phyloP scores from a whole-genome alignment of 2,888 invertebrate genomes.

The Melolontha melolontha region DNA sequence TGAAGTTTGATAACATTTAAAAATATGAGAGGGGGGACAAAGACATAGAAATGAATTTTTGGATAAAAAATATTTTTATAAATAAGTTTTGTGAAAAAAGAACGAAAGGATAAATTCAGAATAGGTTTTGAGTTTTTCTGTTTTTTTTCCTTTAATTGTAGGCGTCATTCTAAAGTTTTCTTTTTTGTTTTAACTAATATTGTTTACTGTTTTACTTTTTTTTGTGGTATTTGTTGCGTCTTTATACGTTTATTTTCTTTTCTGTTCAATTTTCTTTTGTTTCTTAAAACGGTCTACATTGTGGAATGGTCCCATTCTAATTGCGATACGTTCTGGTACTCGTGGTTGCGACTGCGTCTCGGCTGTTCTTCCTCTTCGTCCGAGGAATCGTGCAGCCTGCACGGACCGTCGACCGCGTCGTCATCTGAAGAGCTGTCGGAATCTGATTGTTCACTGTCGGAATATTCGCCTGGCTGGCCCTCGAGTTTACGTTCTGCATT shows the following conservation, averaged over 20 bases:
- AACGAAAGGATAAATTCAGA: too few species aligned
- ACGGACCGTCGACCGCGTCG: slow-evolving; percentile 61
- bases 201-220: too few species aligned
- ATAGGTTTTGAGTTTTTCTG: too few species aligned
- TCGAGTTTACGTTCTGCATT: slow-evolving; percentile 62
- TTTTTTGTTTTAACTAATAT: too few species aligned
- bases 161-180: background rate
- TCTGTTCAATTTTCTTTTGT: slow-evolving; percentile 1
- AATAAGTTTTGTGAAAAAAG: too few species aligned
- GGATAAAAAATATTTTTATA: too few species aligned
- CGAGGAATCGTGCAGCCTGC: slow-evolving; percentile 70
- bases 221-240: slow-evolving; percentile 12
- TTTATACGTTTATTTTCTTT: slow-evolving; percentile 3
- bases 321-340: slow-evolving; percentile 82
- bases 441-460: slow-evolving; percentile 63
- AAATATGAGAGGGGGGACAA: too few species aligned
- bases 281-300: slow-evolving; percentile 69
- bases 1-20: too few species aligned
- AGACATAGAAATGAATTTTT: too few species aligned
- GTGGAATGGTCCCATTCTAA: slow-evolving; percentile 84
- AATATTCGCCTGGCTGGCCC: slow-evolving; percentile 56
- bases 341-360: slow-evolving; percentile 65
- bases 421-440: slow-evolving; percentile 63
- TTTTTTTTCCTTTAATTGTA: background rate
- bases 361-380: slow-evolving; percentile 64